Evolutionary conservation across 2,888 invertebrate genomes (phyloP).

Genomic region (Cosmia trapezina): DNA sequence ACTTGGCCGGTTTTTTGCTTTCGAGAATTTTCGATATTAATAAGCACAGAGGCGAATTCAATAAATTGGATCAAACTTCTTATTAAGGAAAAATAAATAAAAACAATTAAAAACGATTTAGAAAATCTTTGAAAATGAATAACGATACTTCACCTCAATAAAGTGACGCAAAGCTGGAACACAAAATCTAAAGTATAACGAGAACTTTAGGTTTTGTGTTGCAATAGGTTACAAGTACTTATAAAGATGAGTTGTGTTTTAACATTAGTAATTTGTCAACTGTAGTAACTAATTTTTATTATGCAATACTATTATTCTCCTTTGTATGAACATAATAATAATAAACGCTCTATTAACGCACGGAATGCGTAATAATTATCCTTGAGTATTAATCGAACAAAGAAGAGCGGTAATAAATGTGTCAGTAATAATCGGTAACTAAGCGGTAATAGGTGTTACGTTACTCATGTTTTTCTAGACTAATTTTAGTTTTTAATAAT

Average conservation of each 20-base stretch:
- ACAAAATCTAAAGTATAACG: slow-evolving; percentile 35
- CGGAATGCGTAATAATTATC: slow-evolving; percentile 32
- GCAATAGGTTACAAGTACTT: neutral
- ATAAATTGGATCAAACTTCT: neutral
- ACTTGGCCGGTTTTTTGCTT: no score
- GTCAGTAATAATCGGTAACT: slow-evolving; percentile 12
- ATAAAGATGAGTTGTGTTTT: slow-evolving; percentile 12
- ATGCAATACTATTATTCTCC: slow-evolving; percentile 17
- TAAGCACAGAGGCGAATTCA: neutral
- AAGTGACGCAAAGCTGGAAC: slow-evolving; percentile 35
- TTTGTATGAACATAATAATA: slow-evolving; percentile 5
- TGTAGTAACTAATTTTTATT: slow-evolving; percentile 3
- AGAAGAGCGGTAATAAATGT: neutral
- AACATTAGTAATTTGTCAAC: slow-evolving; percentile 36
- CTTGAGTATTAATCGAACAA: slow-evolving; percentile 35
- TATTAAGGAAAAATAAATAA: slow-evolving; percentile 15
- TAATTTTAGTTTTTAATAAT: neutral
- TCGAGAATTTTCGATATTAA: no score
- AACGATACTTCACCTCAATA: neutral
- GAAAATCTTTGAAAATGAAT: neutral
- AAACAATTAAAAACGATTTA: neutral
- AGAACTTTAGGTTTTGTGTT: neutral
- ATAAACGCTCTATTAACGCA: slow-evolving; percentile 15
- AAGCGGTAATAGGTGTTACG: slow-evolving; percentile 1
- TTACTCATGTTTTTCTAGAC: neutral